A percentile compares a stretch with the other conserved stretches of the same genome.
Conservation (phyloP, 2,888 invertebrate species). For the Dryococelus australis region DNA sequence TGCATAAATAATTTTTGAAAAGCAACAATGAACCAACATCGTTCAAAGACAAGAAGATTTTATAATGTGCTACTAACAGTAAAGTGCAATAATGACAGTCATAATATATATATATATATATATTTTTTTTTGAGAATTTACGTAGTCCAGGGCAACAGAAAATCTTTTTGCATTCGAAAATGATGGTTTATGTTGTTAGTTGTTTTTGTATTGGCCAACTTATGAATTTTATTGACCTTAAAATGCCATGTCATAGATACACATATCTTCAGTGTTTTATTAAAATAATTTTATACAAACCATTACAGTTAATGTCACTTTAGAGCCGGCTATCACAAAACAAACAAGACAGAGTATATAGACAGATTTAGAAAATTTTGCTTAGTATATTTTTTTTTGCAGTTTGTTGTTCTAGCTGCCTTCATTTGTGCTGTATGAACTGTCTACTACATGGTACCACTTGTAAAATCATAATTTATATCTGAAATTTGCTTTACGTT, state of each 20-base stretch:
- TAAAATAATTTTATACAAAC: neutral
- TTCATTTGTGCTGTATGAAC: neutral
- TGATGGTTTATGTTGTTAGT: slow-evolving; percentile 31
- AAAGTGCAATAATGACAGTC: neutral
- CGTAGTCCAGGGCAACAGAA: neutral
- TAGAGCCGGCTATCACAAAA: neutral
- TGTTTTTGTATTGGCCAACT: slow-evolving; percentile 32
- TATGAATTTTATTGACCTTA: slow-evolving; percentile 46
- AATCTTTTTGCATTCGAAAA: slow-evolving; percentile 47
- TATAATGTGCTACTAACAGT: neutral
- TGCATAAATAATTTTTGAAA: neutral
- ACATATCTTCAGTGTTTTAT: slow-evolving; percentile 25
- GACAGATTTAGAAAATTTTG: no score
- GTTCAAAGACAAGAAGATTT: neutral
- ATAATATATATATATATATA: no score
- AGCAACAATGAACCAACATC: neutral
- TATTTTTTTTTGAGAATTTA: neutral
- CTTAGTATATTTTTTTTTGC: neutral
- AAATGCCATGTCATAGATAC: slow-evolving; percentile 46
- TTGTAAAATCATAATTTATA: neutral
- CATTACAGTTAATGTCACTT: neutral
- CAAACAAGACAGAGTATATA: neutral
- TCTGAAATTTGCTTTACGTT: neutral
- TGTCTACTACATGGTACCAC: neutral
- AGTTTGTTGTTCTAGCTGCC: neutral